Evolutionary conservation across 2,888 invertebrate species (phyloP).

Genomic region (Macrosoma leucophasiata): DNA sequence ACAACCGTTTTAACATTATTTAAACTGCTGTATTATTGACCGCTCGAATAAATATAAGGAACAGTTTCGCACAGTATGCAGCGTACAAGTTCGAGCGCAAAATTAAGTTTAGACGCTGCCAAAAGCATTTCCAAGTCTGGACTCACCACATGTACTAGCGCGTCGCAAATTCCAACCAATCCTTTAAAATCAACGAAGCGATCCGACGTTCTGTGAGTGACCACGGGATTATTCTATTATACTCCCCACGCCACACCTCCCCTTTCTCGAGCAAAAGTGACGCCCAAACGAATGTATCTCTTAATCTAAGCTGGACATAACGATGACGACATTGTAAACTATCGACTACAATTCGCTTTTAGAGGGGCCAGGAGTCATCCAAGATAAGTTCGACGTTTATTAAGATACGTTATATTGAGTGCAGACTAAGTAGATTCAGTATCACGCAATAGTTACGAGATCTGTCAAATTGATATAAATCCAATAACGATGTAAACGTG

Average conservation of each 20-base stretch:
- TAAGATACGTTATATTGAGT: too few relatives aligned
- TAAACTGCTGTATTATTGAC: too few relatives aligned
- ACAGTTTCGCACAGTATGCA: too few relatives aligned
- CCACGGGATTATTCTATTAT: slow-evolving; percentile 57
- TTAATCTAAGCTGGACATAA: slow-evolving; percentile 61
- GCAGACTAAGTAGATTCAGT: too few relatives aligned
- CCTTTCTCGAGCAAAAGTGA: slow-evolving; percentile 16
- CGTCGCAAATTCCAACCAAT: slow-evolving; percentile 47
- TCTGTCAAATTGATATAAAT: too few relatives aligned
- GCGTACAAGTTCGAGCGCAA: slow-evolving; percentile 18
- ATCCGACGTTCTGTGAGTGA: slow-evolving; percentile 42
- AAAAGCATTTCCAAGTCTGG: slow-evolving; percentile 32
- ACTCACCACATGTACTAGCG: slow-evolving; percentile 42
- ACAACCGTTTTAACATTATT: too few relatives aligned
- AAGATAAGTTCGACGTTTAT: too few relatives aligned
- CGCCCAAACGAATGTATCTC: slow-evolving; percentile 49
- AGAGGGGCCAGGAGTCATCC: slow-evolving; percentile 39
- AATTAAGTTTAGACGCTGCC: slow-evolving; percentile 22
- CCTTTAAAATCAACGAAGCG: slow-evolving; percentile 54
- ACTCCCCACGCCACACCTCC: slow-evolving; percentile 30
- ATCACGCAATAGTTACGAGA: too few relatives aligned
- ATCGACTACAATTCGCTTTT: slow-evolving; percentile 67
- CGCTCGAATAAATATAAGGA: too few relatives aligned
- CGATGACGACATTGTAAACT: slow-evolving; percentile 65
- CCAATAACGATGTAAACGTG: too few relatives aligned